Conservation (phyloP, 2,113 vertebrate species). For the Cryptotis parvus region DNA sequence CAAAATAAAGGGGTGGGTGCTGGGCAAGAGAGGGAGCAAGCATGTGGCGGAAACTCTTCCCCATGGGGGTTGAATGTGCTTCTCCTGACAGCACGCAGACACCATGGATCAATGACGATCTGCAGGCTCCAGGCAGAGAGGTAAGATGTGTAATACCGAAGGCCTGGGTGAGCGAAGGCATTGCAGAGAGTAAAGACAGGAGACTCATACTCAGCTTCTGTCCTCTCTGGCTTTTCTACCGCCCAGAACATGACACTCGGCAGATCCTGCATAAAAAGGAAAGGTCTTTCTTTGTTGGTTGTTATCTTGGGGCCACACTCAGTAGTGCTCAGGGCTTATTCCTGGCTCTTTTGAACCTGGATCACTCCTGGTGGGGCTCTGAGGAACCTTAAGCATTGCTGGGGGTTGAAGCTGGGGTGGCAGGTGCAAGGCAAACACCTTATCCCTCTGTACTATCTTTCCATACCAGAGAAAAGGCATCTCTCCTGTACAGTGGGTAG, state of each 20-base stretch:
- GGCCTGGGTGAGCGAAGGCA: conserved; percentile 59
- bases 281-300: no score
- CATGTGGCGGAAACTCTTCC: conserved; percentile 29
- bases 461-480: no score
- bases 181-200: conserved; percentile 32
- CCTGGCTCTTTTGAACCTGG: no score
- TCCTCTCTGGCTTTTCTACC: not conserved
- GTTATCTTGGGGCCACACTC: no score
- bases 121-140: conserved; percentile 31
- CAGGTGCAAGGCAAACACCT: no score
- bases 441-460: no score
- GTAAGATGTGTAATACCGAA: conserved; percentile 39
- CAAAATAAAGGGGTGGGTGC: not conserved
- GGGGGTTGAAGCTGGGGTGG: no score
- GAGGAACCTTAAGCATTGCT: no score
- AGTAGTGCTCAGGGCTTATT: no score
- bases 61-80: not conserved
- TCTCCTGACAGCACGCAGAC: not conserved
- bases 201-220: conserved; percentile 64
- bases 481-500: no score
- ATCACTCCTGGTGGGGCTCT: no score
- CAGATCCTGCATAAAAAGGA: no score
- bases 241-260: not conserved
- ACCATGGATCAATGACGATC: conserved; percentile 36
- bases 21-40: not conserved